Evolutionary conservation across 2,888 invertebrate genomes (phyloP).

Genomic region (Eurois occulta): DNA sequence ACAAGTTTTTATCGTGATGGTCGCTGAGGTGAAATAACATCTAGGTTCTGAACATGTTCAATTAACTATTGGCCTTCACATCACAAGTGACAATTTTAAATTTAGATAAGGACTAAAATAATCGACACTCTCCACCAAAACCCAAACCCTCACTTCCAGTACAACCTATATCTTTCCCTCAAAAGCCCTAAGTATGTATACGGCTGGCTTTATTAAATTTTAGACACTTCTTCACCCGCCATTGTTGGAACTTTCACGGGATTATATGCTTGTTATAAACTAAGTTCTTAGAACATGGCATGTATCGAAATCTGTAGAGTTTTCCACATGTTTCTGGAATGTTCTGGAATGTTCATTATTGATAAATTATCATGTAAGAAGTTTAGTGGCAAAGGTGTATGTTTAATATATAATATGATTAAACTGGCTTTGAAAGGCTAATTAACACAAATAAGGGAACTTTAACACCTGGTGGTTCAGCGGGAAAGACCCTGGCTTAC

Average conservation of each 20-base stretch:
- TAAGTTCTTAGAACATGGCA: conserved; percentile 60
- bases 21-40: neutral
- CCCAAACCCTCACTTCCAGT: conserved; percentile 29
- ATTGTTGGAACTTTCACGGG: conserved; percentile 64
- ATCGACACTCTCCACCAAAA: neutral
- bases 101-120: neutral
- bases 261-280: conserved; percentile 69
- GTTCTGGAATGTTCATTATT: conserved; percentile 26
- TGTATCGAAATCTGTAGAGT: conserved; percentile 60
- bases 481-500: neutral
- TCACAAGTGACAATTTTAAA: neutral
- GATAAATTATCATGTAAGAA: conserved; percentile 10
- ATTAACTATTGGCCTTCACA: neutral
- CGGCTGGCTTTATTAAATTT: conserved; percentile 74
- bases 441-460: neutral
- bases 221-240: conserved; percentile 64
- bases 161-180: neutral
- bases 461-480: neutral
- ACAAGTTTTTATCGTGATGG: neutral
- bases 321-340: conserved; percentile 31
- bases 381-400: neutral
- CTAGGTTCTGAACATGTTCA: neutral
- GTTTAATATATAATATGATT: neutral
- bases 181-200: conserved; percentile 61
- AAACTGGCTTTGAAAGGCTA: neutral